Conservation (phyloP, 2,113 vertebrate species). For the Salvelinus namaycush region DNA sequence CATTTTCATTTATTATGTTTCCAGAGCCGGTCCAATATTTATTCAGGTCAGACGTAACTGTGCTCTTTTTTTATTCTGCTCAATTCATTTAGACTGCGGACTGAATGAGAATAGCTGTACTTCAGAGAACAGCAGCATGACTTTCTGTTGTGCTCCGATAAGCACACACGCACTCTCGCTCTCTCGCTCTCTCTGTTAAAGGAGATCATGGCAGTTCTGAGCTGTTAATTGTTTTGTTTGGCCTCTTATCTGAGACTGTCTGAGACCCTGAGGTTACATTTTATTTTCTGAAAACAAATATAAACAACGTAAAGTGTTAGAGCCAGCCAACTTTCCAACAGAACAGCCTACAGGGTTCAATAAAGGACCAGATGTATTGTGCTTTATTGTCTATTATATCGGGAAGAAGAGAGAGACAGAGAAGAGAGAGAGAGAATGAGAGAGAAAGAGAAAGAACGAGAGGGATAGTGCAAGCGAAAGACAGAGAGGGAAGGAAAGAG, state of each 20-base stretch:
- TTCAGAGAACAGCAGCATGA: no score
- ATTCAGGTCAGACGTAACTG: slow-evolving; percentile 51
- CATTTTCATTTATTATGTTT: slow-evolving; percentile 56
- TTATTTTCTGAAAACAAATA: slow-evolving; percentile 50
- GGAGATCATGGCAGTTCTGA: slow-evolving; percentile 37
- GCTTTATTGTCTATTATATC: slow-evolving; percentile 49
- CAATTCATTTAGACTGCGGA: no score
- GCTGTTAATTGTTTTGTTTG: slow-evolving; percentile 55
- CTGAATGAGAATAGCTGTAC: no score
- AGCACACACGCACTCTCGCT: not conserved
- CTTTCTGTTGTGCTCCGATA: no score
- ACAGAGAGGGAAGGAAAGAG: not conserved
- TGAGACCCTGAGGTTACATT: slow-evolving; percentile 55
- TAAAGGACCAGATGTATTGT: slow-evolving; percentile 35
- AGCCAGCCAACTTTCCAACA: slow-evolving; percentile 54
- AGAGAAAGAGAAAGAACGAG: slow-evolving; percentile 26
- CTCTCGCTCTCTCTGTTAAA: slow-evolving; percentile 16
- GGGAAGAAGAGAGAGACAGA: not conserved
- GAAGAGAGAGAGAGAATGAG: not conserved
- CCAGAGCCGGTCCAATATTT: slow-evolving; percentile 44
- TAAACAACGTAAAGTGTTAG: slow-evolving; percentile 55
- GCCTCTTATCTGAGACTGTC: slow-evolving; percentile 34
- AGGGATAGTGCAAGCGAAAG: not conserved
- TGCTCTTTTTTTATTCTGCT: slow-evolving; percentile 32
- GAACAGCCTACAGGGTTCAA: slow-evolving; percentile 38